Evolutionary conservation across 1,140 invertebrate species (phyloP).

Genomic region (Drosophila ogumai): DNA sequence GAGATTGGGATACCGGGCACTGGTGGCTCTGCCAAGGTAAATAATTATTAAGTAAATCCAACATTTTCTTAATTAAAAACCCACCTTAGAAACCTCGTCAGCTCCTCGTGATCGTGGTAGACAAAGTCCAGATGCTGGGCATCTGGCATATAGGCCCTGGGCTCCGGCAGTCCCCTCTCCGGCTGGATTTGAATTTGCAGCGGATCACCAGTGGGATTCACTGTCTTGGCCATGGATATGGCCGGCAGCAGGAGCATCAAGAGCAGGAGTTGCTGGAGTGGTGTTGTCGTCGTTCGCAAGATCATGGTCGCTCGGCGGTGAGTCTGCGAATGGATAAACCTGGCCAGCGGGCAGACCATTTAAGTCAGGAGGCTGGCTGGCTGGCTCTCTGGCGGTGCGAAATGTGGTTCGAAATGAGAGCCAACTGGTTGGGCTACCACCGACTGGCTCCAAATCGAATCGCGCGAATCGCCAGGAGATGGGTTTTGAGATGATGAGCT

Average conservation of each 20-base stretch:
- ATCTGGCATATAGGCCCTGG: slow-evolving; percentile 80
- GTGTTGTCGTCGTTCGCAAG: slow-evolving; percentile 59
- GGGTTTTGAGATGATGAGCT: slow-evolving; percentile 18
- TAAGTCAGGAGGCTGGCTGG: slow-evolving; percentile 41
- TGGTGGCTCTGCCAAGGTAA: slow-evolving; percentile 86
- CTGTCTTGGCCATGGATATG: slow-evolving; percentile 52
- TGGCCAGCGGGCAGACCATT: slow-evolving; percentile 53
- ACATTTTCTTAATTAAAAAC: background rate
- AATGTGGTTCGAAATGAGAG: slow-evolving; percentile 39
- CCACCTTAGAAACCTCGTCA: slow-evolving; percentile 92
- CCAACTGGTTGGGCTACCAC: slow-evolving; percentile 63
- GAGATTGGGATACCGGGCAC: slow-evolving; percentile 92
- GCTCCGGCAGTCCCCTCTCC: slow-evolving; percentile 61
- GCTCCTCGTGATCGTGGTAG: slow-evolving; percentile 95
- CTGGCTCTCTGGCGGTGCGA: slow-evolving; percentile 28
- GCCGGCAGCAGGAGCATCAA: slow-evolving; percentile 32
- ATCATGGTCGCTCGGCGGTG: slow-evolving; percentile 67
- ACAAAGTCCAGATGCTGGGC: slow-evolving; percentile 89
- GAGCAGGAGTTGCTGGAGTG: slow-evolving; percentile 11
- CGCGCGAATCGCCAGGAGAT: slow-evolving; percentile 7
- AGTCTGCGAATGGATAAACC: slow-evolving; percentile 69
- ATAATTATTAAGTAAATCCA: background rate
- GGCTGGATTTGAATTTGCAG: slow-evolving; percentile 42
- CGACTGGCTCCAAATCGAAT: slow-evolving; percentile 53
- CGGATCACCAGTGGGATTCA: slow-evolving; percentile 19